Evolutionary conservation across 2,888 invertebrate genomes (phyloP).

Genomic region (Gastracanthus pulcherrimus): DNA sequence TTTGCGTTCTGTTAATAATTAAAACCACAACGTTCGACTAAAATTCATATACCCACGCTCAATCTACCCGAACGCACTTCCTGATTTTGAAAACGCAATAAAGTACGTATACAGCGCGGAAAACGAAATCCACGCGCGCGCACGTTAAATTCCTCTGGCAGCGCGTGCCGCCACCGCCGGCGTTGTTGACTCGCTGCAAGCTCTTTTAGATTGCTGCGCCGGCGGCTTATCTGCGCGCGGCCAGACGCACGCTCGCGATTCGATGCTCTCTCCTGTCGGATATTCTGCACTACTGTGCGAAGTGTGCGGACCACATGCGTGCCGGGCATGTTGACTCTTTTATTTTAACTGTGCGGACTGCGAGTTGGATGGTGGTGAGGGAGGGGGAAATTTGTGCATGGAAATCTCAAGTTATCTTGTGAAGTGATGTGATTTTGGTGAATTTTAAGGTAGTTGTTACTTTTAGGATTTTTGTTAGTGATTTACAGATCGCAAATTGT

Average conservation of each 20-base stretch:
- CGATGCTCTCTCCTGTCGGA: background rate
- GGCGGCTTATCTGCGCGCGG: background rate
- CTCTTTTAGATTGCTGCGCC: conserved; percentile 5
- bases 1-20: background rate
- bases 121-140: background rate
- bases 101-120: background rate
- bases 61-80: background rate
- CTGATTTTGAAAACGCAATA: background rate
- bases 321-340: too few species aligned
- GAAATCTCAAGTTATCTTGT: too few species aligned
- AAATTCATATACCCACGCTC: background rate
- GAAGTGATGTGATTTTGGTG: too few species aligned
- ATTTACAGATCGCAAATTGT: too few species aligned
- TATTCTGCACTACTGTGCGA: too few species aligned
- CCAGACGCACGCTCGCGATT: background rate
- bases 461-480: too few species aligned
- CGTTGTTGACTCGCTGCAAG: background rate
- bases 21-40: background rate
- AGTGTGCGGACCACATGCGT: background rate
- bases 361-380: too few species aligned
- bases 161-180: background rate
- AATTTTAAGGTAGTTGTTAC: too few species aligned
- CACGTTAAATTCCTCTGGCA: background rate
- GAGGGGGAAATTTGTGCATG: too few species aligned
- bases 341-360: too few species aligned